Conservation (phyloP, 2,797 vertebrate genomes). For the Petrocephalus schoutedeni region DNA sequence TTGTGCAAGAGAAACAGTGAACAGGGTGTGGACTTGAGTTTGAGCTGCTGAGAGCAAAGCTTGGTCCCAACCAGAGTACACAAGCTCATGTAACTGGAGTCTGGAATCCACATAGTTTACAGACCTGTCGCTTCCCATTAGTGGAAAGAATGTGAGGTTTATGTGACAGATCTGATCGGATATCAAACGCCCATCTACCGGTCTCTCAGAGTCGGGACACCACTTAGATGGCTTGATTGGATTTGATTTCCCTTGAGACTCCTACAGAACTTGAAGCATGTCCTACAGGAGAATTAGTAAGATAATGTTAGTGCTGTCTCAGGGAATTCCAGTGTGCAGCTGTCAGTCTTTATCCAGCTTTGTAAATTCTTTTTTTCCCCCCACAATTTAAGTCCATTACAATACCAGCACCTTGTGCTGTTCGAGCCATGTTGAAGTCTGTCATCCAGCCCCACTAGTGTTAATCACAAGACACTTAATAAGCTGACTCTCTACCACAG, state of each 20-base stretch:
- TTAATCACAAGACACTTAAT: not conserved
- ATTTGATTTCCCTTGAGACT: slow-evolving; percentile 42
- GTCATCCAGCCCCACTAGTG: not conserved
- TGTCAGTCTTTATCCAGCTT: slow-evolving; percentile 31
- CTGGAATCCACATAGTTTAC: slow-evolving; percentile 51
- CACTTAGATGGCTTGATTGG: slow-evolving; percentile 43
- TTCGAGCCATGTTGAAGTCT: not conserved
- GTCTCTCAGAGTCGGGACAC: slow-evolving; percentile 38
- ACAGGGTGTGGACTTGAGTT: slow-evolving; percentile 19
- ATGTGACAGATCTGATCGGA: slow-evolving; percentile 52
- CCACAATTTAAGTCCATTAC: slow-evolving; percentile 18
- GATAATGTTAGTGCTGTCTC: slow-evolving; percentile 31
- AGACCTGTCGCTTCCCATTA: slow-evolving; percentile 46
- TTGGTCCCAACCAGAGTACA: slow-evolving; percentile 45
- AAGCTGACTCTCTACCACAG: not conserved
- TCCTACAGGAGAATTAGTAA: slow-evolving; percentile 37
- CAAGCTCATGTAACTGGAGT: slow-evolving; percentile 48
- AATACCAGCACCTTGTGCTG: not conserved
- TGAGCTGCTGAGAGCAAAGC: slow-evolving; percentile 25
- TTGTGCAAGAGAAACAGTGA: slow-evolving; percentile 21
- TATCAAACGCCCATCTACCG: slow-evolving; percentile 53
- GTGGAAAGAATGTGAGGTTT: slow-evolving; percentile 32
- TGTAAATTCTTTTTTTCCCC: slow-evolving; percentile 29
- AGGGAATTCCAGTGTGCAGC: slow-evolving; percentile 38
- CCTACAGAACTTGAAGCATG: slow-evolving; percentile 25